These are phyloP conservation scores for Cryptoprocta ferox DNA, from an alignment of 2,797 vertebrate species.

Conservation along the genomic window DNA sequence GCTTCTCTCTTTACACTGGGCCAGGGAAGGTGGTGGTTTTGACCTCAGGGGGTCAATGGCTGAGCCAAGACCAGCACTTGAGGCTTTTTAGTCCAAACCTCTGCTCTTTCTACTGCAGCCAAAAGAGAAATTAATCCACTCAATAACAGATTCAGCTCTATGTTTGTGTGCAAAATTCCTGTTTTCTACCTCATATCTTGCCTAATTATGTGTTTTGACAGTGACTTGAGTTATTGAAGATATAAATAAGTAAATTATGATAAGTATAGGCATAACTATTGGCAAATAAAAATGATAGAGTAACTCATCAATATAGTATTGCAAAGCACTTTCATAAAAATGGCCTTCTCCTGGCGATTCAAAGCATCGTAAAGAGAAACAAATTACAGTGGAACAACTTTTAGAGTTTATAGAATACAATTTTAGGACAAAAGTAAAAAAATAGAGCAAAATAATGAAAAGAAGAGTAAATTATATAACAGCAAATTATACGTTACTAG, in stretches of 20 bases:
- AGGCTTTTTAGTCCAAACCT: neutral
- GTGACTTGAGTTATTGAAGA: neutral
- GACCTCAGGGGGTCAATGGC: neutral
- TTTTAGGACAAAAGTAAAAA: conserved; percentile 30
- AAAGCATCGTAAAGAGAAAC: conserved; percentile 16
- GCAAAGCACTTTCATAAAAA: neutral
- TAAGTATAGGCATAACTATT: neutral
- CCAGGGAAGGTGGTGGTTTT: neutral
- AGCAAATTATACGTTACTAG: neutral
- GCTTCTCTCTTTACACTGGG: neutral
- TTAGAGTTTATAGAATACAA: conserved; percentile 32
- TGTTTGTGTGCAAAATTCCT: neutral
- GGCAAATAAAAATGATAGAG: conserved; percentile 19
- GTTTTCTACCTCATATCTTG: neutral
- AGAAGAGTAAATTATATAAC: neutral
- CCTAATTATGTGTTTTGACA: neutral
- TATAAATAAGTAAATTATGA: neutral
- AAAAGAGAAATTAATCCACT: neutral
- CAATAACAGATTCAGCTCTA: neutral
- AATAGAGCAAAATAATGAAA: conserved; percentile 31
- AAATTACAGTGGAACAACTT: conserved; percentile 12
- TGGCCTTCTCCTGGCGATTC: neutral
- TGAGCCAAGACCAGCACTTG: neutral
- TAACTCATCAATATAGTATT: conserved; percentile 4
- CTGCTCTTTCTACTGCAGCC: neutral